Conservation (phyloP, 2,888 invertebrate genomes). For the Pediacus dermestoides region DNA sequence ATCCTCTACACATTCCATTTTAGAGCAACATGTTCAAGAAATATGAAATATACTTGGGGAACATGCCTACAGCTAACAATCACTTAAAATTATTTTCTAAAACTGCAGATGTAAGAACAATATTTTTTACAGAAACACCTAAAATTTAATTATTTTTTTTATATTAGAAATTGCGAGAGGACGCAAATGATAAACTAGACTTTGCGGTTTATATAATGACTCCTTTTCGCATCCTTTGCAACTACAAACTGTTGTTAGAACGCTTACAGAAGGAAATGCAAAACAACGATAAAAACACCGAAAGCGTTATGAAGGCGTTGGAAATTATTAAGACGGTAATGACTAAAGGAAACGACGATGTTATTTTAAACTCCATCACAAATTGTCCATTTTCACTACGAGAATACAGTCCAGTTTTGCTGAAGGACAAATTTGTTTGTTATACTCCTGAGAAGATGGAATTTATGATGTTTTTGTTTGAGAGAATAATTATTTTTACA, state of each 20-base stretch:
- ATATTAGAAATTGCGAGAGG: neutral
- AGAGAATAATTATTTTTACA: slow-evolving; percentile 43
- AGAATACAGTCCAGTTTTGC: slow-evolving; percentile 37
- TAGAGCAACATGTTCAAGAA: too few relatives aligned
- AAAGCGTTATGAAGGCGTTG: slow-evolving; percentile 31
- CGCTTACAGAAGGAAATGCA: slow-evolving; percentile 38
- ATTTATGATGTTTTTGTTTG: slow-evolving; percentile 42
- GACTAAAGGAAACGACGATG: slow-evolving; percentile 43
- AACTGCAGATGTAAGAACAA: neutral
- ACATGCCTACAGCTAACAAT: too few relatives aligned
- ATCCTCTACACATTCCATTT: too few relatives aligned
- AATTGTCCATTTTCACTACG: slow-evolving; percentile 46
- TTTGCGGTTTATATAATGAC: neutral
- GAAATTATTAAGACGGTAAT: slow-evolving; percentile 39
- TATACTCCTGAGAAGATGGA: slow-evolving; percentile 37
- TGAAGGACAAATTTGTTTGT: slow-evolving; percentile 39
- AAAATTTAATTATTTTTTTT: neutral
- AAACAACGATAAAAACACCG: slow-evolving; percentile 44
- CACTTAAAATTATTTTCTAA: too few relatives aligned
- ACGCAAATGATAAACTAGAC: neutral
- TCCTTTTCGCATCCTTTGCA: too few relatives aligned
- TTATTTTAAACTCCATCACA: slow-evolving; percentile 43
- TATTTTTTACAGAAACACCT: neutral
- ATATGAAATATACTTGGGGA: too few relatives aligned
- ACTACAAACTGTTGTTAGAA: slow-evolving; percentile 42